Base-by-base conservation (phyloP, 2,797 vertebrate genomes). In the Hyperoplus immaculatus region DNA sequence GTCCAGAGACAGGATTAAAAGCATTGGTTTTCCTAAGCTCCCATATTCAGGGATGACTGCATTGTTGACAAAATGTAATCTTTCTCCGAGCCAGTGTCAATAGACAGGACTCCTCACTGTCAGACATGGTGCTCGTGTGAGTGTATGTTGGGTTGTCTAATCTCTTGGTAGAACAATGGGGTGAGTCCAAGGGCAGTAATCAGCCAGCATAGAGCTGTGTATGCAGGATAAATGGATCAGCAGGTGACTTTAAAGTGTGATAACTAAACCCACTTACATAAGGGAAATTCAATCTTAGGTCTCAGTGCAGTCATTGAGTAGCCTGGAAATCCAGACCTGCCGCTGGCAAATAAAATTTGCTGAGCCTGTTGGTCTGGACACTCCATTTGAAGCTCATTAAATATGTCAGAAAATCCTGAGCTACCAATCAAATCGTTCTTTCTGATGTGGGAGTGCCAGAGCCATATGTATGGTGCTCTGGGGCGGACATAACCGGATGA, bases 1-100 rank as follows among this genome's bases (percentile, higher is more conserved):
- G 75, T 75, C 77, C 77, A 7, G 38, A 83, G 59, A 74, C 58
- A 45, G 55, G 86, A 85, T 85, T 87, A 81, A 82, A 82, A 70
- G 64, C 61, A 55, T 67, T 75, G 66, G 70, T 82, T 29, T 21
- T 68, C 53, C 72, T 71, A 76, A 76, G 56, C 64, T 78, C 68
- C 42, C 4, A 5, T 51, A 14, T 45, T 67, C 47, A 5, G 61
- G 53, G 71, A 78, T 68, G 69, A 77, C 77, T 69, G 75, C 66
- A 81, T 63, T 73, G 65, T 81, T 66, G 69, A 76, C 75, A 46
- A 50, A 72, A 56, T 72, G 43, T 64, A 79, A 84, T 84, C 75
- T 69, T 71, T 69, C 49, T 65, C 13, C 58, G 29, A 42, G n/a
- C 49, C 11, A 18, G 42, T 9, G 49, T 54, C 9, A 45, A 72